Evolutionary conservation across 2,113 vertebrate species (phyloP), one percentile per base, ranked within the genome.

Genomic region (Tragelaphus strepsiceros): DNA sequence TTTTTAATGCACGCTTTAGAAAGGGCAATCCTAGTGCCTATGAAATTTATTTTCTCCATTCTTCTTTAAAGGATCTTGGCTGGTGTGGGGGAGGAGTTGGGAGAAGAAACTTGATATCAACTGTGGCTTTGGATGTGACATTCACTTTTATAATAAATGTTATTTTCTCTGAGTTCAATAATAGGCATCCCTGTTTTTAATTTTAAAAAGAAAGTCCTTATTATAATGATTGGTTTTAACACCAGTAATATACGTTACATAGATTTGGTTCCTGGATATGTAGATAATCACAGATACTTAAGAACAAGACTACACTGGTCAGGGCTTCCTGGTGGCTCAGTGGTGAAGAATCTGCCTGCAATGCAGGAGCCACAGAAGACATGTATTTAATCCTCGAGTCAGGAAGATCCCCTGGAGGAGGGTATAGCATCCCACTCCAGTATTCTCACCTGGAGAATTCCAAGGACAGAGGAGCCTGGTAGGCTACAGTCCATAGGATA

Each of bases 251-350:
- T 21, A 61, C 96, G n/a, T 96, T 96, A 19, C 17, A 67, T 21
- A 81, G 51, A 86, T 32, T 84, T 30, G 88, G 24, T 80, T 59
- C 12, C 46, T 59, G 6, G 14, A 78, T 64, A 51, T 10, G 74
- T 26, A 93, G 78, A 77, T 90, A 93, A 97, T 88, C 89, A 88
- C 24, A 97, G n/a, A 81, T 59, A 94, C 26, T 85, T 90, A 90
- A 94, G 54, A 90, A 39, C 53, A 35, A 95, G 28, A 87, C 49
- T 80, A 54, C 6, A 39, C 10, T 74, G n/a, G 67, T 39, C 35
- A 74, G 19, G n/a, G 19, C 35, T 74, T 74, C 35, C 67, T 74
- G 67, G 21, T 74, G 35, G 5, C 67, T 39, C 67, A 74, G 5
- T 39, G 21, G 67, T 74, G 35, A 74, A 39, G 10, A 74, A 39